These are phyloP conservation scores for Hippopotamus amphibius DNA, from an alignment of 2,113 vertebrate species.

Conservation along the genomic window DNA sequence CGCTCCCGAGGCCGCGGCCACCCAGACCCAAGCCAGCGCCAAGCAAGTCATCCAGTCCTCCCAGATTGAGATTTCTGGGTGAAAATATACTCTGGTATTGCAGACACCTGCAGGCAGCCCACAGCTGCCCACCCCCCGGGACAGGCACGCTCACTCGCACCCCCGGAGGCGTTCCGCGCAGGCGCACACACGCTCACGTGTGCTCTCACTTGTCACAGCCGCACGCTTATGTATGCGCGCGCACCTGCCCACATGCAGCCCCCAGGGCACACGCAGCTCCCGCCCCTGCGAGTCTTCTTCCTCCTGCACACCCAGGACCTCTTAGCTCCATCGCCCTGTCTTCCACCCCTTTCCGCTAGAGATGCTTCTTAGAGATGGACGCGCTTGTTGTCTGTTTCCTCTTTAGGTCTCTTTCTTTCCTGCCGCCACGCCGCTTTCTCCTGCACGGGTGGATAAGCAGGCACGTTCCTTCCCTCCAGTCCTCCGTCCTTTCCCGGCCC, in stretches of 20 bases:
- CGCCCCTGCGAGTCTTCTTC: neutral
- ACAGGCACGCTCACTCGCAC: neutral
- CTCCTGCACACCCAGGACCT: neutral
- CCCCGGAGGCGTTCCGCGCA: neutral
- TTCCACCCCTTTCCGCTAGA: neutral
- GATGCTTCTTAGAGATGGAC: neutral
- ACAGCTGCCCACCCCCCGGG: neutral
- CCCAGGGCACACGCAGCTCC: neutral
- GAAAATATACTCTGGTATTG: neutral
- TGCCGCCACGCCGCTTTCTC: neutral
- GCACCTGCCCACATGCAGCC: constrained; percentile 9
- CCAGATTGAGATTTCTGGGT: neutral
- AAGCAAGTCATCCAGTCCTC: constrained; percentile 1
- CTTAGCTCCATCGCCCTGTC: neutral
- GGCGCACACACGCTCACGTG: neutral
- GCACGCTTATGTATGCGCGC: neutral
- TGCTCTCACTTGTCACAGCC: constrained; percentile 25
- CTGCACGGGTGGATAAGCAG: neutral
- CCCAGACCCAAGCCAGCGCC: neutral
- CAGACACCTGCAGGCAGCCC: neutral
- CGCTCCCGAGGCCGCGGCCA: constrained; percentile 1
- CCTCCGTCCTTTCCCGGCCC: neutral
- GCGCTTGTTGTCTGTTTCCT: neutral
- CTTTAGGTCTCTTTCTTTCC: neutral
- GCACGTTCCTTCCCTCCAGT: neutral